These are phyloP conservation scores for Perizoma affinitatum DNA, from an alignment of 2,888 invertebrate genomes.

Conservation along the genomic window DNA sequence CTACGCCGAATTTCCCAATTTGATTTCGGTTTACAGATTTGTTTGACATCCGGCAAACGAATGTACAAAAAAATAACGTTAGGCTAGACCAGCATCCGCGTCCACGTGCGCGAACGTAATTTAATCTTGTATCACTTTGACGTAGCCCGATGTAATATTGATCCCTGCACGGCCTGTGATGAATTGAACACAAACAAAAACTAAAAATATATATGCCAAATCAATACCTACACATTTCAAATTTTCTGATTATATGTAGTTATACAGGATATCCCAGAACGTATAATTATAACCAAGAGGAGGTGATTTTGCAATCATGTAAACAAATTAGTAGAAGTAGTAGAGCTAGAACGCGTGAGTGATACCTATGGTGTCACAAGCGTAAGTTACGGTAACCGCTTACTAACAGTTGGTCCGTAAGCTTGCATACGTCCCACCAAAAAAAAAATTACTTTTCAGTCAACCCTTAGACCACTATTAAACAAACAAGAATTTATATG, in stretches of 20 bases:
- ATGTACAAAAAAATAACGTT: conserved; percentile 56
- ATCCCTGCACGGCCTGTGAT: conserved; percentile 40
- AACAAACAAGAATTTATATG: too few species aligned
- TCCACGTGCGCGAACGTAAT: conserved; percentile 64
- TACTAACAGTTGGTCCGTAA: too few species aligned
- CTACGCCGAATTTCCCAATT: conserved; percentile 63
- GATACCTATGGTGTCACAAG: conserved; percentile 11
- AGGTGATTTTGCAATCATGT: too few species aligned
- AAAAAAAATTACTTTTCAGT: too few species aligned
- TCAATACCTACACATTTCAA: conserved; percentile 20
- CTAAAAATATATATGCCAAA: conserved; percentile 16
- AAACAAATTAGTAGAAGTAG: too few species aligned
- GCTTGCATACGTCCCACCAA: too few species aligned
- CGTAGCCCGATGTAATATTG: conserved; percentile 58
- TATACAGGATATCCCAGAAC: too few species aligned
- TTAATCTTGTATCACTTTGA: conserved; percentile 75
- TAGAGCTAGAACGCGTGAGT: too few species aligned
- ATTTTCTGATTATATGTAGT: too few species aligned
- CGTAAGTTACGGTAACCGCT: too few species aligned
- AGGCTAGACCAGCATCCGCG: conserved; percentile 46
- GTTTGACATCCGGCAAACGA: conserved; percentile 74
- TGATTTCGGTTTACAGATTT: conserved; percentile 71
- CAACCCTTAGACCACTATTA: too few species aligned
- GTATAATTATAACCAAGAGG: too few species aligned
- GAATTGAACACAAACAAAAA: conserved; percentile 45